These are phyloP conservation scores for Pemphigus obesinymphae DNA, from an alignment of 1,140 invertebrate genomes.

Conservation along the genomic window DNA sequence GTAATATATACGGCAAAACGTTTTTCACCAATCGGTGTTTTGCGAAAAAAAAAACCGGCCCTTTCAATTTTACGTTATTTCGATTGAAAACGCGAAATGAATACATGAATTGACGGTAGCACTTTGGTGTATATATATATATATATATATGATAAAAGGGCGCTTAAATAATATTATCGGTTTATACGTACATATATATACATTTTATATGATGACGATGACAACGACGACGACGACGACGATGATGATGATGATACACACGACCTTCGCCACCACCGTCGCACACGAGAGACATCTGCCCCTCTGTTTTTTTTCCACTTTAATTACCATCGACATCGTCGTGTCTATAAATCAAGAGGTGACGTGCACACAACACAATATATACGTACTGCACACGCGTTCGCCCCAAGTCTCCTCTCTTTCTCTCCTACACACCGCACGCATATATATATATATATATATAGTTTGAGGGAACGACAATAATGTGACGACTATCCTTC, in stretches of 20 bases:
- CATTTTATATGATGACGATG: not conserved
- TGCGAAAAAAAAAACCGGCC: no score
- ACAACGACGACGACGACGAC: not conserved
- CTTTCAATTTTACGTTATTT: no score
- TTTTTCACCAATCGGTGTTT: no score
- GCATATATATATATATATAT: not conserved
- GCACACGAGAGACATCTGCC: constrained; percentile 35
- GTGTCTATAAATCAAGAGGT: constrained; percentile 40
- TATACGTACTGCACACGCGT: not conserved
- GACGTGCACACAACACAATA: constrained; percentile 6
- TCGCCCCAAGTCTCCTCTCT: no score
- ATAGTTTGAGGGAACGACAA: not conserved
- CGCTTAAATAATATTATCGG: not conserved
- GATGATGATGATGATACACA: constrained; percentile 2
- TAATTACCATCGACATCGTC: constrained; percentile 38
- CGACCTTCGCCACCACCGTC: not conserved
- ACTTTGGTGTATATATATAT: not conserved
- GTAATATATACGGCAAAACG: no score
- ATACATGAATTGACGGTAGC: no score
- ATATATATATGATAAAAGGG: no score
- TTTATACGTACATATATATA: no score
- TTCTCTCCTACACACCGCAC: not conserved
- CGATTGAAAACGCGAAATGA: no score
- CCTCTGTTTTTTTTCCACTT: constrained; percentile 25
- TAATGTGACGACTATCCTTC: not conserved